Conservation (phyloP, 1,140 invertebrate species). For the Melitaea cinxia region DNA sequence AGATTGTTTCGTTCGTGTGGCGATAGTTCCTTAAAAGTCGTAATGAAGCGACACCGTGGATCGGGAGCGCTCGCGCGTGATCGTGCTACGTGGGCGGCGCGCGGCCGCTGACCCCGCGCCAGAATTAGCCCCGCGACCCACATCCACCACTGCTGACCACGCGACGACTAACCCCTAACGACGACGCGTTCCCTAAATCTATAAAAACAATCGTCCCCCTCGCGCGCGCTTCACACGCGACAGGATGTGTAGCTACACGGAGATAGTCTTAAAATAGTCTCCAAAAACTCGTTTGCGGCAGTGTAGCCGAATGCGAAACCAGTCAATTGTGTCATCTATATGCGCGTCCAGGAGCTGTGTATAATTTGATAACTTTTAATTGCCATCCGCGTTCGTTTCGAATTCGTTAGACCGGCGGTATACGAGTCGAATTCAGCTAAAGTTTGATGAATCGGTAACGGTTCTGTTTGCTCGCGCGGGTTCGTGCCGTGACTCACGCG, state of each 20-base stretch:
- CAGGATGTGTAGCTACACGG: constrained; percentile 6
- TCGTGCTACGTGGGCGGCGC: constrained; percentile 12
- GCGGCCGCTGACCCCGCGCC: constrained; percentile 59
- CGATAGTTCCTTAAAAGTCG: too few species aligned
- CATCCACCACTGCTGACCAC: constrained; percentile 31
- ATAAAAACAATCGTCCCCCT: constrained; percentile 4
- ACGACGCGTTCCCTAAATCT: constrained; percentile 12
- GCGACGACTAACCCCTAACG: constrained; percentile 23
- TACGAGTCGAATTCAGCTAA: not conserved
- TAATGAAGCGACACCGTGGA: too few species aligned
- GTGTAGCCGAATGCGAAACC: constrained; percentile 12
- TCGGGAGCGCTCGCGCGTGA: constrained; percentile 1
- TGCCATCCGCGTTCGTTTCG: constrained; percentile 6
- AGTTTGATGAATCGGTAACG: constrained; percentile 18
- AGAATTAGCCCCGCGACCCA: constrained; percentile 54
- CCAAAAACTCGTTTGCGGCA: constrained; percentile 16
- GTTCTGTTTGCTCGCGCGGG: constrained; percentile 16
- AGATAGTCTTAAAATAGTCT: constrained; percentile 13
- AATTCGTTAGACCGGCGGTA: not conserved
- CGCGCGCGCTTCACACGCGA: not conserved
- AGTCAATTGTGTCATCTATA: constrained; percentile 21
- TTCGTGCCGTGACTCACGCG: constrained; percentile 26
- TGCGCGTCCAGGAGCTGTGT: constrained; percentile 17
- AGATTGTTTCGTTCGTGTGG: too few species aligned
- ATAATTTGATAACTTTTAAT: constrained; percentile 25